These are phyloP conservation scores for Antheraea mylitta DNA, from an alignment of 1,140 invertebrate species.

Conservation along the genomic window DNA sequence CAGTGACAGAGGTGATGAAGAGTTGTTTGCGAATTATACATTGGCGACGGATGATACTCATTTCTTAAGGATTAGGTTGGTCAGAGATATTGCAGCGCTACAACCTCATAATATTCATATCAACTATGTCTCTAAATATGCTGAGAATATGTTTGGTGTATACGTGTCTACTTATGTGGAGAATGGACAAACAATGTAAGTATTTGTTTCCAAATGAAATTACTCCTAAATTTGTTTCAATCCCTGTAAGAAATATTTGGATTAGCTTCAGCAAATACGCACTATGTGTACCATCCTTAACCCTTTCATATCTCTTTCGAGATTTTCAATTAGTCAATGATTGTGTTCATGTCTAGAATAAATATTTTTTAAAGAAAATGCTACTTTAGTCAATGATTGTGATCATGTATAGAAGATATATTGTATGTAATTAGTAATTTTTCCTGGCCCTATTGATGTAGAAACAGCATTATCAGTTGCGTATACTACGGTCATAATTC, in stretches of 20 bases:
- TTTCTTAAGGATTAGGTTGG: constrained; percentile 52
- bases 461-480: not conserved
- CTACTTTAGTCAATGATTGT: no score
- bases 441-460: no score
- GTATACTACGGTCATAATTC: not conserved
- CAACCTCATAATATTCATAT: constrained; percentile 49
- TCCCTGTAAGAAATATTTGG: not conserved
- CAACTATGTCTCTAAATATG: constrained; percentile 45
- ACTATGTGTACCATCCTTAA: no score
- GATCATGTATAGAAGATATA: no score
- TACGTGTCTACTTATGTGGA: constrained; percentile 62
- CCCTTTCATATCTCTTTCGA: no score
- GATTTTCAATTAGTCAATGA: no score
- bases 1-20: constrained; percentile 21
- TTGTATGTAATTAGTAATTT: no score
- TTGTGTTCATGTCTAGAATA: no score
- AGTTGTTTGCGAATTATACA: constrained; percentile 34
- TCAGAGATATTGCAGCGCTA: constrained; percentile 18
- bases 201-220: constrained; percentile 18
- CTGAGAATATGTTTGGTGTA: constrained; percentile 65
- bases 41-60: constrained; percentile 55
- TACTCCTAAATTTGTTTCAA: no score
- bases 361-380: no score
- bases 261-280: not conserved
- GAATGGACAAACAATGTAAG: constrained; percentile 43